Conservation (phyloP, 2,113 vertebrate species). For the Azemiops feae region DNA sequence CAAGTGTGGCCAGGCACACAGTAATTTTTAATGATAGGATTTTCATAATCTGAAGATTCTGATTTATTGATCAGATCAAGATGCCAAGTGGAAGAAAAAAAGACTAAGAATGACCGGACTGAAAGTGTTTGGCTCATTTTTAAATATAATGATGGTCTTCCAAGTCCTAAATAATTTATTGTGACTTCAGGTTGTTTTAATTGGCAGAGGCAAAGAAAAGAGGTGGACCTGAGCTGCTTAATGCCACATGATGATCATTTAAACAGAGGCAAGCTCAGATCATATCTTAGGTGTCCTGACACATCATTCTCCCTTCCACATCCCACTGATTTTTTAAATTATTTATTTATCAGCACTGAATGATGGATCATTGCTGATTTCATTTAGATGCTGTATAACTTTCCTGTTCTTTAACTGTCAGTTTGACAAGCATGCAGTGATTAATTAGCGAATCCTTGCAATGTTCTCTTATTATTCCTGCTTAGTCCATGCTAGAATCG, state of each 20-base stretch:
- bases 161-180: slow-evolving; percentile 22
- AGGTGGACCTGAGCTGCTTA: not conserved
- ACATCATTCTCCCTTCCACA: slow-evolving; percentile 50
- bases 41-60: not conserved
- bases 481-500: slow-evolving; percentile 61
- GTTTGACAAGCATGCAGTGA: slow-evolving; percentile 68
- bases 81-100: slow-evolving; percentile 23
- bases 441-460: slow-evolving; percentile 69
- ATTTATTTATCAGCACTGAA: slow-evolving; percentile 73
- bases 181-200: not conserved
- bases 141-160: slow-evolving; percentile 13
- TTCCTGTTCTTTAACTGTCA: slow-evolving; percentile 71
- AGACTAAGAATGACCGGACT: not conserved
- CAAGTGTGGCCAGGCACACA: not conserved
- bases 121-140: slow-evolving; percentile 23
- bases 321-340: slow-evolving; percentile 67
- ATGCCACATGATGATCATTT: slow-evolving; percentile 25
- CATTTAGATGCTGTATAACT: slow-evolving; percentile 68
- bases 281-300: slow-evolving; percentile 33
- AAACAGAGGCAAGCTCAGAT: slow-evolving; percentile 44
- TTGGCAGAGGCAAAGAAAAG: slow-evolving; percentile 16
- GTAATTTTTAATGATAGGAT: not conserved
- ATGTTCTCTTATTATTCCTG: slow-evolving; percentile 62
- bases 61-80: slow-evolving; percentile 10
- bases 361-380: slow-evolving; percentile 75